Evolutionary conservation across 2,888 invertebrate genomes (phyloP).

Genomic region (Hartigia nigra): DNA sequence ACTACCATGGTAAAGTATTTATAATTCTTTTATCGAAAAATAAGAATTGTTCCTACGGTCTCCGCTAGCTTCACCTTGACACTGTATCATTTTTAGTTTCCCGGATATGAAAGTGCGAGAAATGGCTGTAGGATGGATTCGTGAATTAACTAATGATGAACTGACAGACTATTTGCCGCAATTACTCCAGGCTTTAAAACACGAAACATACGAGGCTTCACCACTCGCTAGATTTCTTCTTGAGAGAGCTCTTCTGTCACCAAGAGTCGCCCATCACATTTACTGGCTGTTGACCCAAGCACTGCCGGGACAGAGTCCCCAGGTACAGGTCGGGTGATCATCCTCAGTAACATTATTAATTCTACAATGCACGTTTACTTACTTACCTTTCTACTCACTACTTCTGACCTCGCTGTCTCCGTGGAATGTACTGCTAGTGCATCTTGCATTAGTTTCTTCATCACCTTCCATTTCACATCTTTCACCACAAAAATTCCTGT

Average conservation of each 20-base stretch:
- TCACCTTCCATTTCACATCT: not conserved
- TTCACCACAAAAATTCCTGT: not conserved
- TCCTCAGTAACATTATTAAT: slow-evolving; percentile 19
- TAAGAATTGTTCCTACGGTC: not conserved
- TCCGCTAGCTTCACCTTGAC: slow-evolving; percentile 4
- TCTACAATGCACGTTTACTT: not conserved
- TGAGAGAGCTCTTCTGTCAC: slow-evolving; percentile 85
- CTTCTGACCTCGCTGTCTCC: not conserved
- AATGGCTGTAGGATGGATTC: slow-evolving; percentile 86
- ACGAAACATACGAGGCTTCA: slow-evolving; percentile 92
- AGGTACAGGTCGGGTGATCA: slow-evolving; percentile 69
- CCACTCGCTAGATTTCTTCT: slow-evolving; percentile 85
- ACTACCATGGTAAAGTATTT: slow-evolving; percentile 80
- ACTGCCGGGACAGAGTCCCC: slow-evolving; percentile 82
- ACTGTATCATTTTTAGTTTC: slow-evolving; percentile 72
- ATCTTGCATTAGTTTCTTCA: not conserved
- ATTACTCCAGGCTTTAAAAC: slow-evolving; percentile 89
- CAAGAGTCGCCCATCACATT: slow-evolving; percentile 92
- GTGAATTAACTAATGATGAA: slow-evolving; percentile 85
- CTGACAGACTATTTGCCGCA: slow-evolving; percentile 94
- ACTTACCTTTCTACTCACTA: not conserved
- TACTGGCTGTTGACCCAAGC: slow-evolving; percentile 94
- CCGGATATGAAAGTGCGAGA: slow-evolving; percentile 90
- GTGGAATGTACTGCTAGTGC: slow-evolving; percentile 15
- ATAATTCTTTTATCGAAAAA: not conserved